Percentiles rank a stretch among this genome's conserved stretches.
Conservation (phyloP, 2,113 vertebrate species). For the Pavo muticus region DNA sequence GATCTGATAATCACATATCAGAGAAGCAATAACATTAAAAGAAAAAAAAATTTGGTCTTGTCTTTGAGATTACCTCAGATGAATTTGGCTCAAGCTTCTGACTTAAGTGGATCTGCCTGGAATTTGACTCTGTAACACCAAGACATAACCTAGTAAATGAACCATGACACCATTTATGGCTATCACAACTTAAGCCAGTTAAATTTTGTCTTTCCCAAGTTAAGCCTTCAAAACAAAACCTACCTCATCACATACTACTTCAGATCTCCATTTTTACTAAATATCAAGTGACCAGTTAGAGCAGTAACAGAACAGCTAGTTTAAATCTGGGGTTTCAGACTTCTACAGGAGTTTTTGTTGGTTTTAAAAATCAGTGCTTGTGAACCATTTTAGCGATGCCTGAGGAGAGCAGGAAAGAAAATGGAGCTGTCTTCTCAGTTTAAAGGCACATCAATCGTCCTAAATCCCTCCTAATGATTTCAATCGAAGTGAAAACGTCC, state of each 20-base stretch:
- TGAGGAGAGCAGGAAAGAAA: neutral
- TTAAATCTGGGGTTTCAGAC: neutral
- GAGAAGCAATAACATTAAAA: constrained; percentile 55
- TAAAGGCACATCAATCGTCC: neutral
- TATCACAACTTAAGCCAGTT: constrained; percentile 59
- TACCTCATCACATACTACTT: constrained; percentile 4
- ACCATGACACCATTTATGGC: constrained; percentile 54
- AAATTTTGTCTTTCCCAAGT: constrained; percentile 47
- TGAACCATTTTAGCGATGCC: neutral
- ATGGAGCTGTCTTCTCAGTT: neutral
- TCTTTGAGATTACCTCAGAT: constrained; percentile 77
- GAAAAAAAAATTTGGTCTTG: constrained; percentile 28
- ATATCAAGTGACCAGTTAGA: neutral
- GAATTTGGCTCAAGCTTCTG: constrained; percentile 79
- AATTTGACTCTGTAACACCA: constrained; percentile 75
- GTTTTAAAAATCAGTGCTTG: neutral
- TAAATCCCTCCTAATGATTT: neutral
- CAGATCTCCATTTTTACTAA: constrained; percentile 26
- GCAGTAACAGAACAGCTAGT: constrained; percentile 5
- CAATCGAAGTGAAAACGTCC: neutral
- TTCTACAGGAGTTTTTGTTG: neutral
- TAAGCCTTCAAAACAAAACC: constrained; percentile 51
- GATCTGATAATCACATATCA: constrained; percentile 45
- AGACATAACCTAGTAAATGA: constrained; percentile 69
- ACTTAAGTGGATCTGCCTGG: constrained; percentile 73